A percentile compares a stretch with the other conserved stretches of the same genome.
Evolutionary conservation across 2,888 invertebrate species (phyloP).

Genomic region (Drosophila picticornis): DNA sequence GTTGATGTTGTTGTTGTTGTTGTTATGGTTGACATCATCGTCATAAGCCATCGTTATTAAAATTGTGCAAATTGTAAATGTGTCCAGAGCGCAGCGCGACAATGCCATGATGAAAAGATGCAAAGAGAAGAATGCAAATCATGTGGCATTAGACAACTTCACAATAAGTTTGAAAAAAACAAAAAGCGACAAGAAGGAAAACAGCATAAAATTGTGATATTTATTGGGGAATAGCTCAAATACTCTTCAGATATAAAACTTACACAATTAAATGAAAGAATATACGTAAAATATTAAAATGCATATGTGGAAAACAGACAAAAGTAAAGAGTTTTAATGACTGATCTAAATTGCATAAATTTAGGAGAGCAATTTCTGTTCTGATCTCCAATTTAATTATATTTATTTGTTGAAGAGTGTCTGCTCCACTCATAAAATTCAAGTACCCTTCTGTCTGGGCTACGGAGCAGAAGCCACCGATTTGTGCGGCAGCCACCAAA

Average conservation of each 20-base stretch:
- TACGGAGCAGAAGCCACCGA: conserved; percentile 17
- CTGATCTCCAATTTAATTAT: neutral
- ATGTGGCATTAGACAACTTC: conserved; percentile 50
- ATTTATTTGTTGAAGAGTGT: neutral
- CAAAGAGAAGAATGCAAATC: conserved; percentile 40
- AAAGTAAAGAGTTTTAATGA: neutral
- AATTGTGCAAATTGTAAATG: conserved; percentile 74
- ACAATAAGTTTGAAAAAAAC: conserved; percentile 26
- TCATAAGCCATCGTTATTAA: conserved; percentile 73
- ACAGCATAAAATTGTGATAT: neutral
- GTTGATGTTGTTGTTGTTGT: conserved; percentile 37
- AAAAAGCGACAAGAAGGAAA: neutral
- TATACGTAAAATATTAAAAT: neutral
- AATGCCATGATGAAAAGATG: conserved; percentile 51
- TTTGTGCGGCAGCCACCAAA: conserved; percentile 51
- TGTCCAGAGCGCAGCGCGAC: conserved; percentile 49
- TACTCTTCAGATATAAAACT: conserved; percentile 6
- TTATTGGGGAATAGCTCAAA: neutral
- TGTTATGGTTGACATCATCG: conserved; percentile 43
- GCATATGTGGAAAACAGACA: neutral
- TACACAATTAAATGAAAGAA: neutral
- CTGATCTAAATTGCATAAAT: neutral
- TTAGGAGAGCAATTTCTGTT: neutral
- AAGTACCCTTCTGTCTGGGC: neutral
- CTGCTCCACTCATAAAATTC: neutral